phyloP scores from a whole-genome alignment of 1,140 invertebrate genomes.

The Cydia pomonella region DNA sequence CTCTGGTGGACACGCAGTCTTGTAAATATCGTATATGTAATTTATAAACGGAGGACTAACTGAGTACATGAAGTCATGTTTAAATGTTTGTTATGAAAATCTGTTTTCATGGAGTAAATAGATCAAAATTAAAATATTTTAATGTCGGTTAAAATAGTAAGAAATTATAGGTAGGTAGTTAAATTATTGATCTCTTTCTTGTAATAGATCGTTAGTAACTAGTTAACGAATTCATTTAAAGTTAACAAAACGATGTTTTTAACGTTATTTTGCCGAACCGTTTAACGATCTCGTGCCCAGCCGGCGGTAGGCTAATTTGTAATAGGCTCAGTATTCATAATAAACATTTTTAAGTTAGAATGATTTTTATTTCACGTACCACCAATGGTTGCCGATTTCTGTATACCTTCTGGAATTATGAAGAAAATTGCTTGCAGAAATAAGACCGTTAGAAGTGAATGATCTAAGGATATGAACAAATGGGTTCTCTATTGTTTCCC shows the following conservation, averaged over 20 bases:
- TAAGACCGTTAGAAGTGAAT: too few species aligned
- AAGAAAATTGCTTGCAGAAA: too few species aligned
- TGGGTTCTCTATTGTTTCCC: too few species aligned
- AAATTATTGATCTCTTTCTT: background rate
- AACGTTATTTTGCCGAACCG: background rate
- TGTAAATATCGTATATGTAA: too few species aligned
- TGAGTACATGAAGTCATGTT: too few species aligned
- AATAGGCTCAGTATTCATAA: conserved; percentile 66
- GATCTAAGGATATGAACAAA: too few species aligned
- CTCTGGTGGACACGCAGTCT: too few species aligned
- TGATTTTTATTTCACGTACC: conserved; percentile 41
- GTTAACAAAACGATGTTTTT: background rate
- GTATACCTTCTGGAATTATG: too few species aligned
- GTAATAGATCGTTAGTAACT: background rate
- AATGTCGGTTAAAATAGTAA: background rate
- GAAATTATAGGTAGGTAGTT: background rate
- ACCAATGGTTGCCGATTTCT: too few species aligned
- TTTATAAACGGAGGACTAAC: too few species aligned
- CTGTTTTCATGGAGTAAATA: background rate
- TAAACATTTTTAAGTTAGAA: conserved; percentile 62
- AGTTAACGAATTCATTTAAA: background rate
- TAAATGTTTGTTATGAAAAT: background rate
- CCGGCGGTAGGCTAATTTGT: conserved; percentile 62
- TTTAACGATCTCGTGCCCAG: conserved; percentile 17
- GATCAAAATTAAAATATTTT: background rate